phyloP scores from a whole-genome alignment of 2,113 vertebrate species.

The Campylomormyrus tamandua region DNA sequence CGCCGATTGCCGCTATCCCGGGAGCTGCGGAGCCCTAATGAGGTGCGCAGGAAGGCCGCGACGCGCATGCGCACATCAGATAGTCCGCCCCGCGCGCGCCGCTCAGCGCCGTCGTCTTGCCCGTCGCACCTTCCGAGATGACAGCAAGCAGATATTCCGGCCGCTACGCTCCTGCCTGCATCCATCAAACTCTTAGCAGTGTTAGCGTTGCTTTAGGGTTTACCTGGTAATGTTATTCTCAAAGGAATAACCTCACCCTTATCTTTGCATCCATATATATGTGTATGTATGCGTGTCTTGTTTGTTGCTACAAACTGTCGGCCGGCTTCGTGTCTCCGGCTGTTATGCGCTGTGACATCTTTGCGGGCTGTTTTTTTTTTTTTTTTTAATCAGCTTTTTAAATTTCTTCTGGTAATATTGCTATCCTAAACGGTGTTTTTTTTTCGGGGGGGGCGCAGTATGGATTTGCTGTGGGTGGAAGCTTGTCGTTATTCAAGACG shows the following conservation, averaged over 20 bases:
- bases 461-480: background rate
- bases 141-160: background rate
- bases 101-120: background rate
- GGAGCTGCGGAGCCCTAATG: conserved; percentile 8
- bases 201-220: background rate
- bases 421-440: background rate
- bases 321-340: background rate
- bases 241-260: background rate
- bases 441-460: background rate
- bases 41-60: conserved; percentile 1
- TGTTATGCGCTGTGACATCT: background rate
- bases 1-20: conserved; percentile 16
- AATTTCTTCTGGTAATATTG: background rate
- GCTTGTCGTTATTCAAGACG: background rate
- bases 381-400: background rate
- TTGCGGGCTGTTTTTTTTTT: too few relatives aligned
- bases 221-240: background rate
- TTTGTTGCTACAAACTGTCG: background rate
- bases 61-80: background rate
- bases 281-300: background rate
- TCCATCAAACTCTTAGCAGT: background rate
- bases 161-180: background rate
- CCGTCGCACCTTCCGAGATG: background rate
- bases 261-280: background rate
- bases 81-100: background rate